Evolutionary conservation across 1,140 invertebrate genomes (phyloP), one percentile per base, ranked within the genome.

Genomic region (Acromyrmex charruanus): DNA sequence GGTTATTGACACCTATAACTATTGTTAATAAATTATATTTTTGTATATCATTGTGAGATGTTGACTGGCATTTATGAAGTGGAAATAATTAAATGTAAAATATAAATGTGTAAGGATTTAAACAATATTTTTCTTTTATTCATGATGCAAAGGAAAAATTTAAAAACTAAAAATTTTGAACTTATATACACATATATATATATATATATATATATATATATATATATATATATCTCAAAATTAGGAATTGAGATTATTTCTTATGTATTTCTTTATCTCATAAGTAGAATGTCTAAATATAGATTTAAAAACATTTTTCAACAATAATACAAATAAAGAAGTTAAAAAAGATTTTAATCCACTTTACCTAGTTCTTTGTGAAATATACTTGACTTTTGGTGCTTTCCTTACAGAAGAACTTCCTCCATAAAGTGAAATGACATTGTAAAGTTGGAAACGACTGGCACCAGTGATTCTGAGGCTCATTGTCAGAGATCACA

Each of bases 1-100:
- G 55, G 80, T 84, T 84, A 21, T 63, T 84, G 69, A 84, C 69
- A 84, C 55, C 51, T 71, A 80, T 39, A 55, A 35, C 5, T 69
- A 58, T 81, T 84, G n/a, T 81, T 81, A 81, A 81, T 71, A 69
- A 81, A 71, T 9, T 80, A 55, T 53, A 35, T 65, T 10, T 6
- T 69, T 12, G 9, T 18, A 14, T 16, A 12, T 49, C 39, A 69
- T 5, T n/a, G 31, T 9, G 21, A 44, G 21, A 44, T n/a, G 28
- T 28, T 61, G 14, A 12, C 21, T 63, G 16, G 1, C 61, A 35
- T 12, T 81, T 61, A 49, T 18, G 18, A 18, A 63, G 25, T 61
- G 5, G 0, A 84, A 75, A 51, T 75, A 74, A 49, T 82, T 58
- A 18, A 18, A 49, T 53, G 6, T 65, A 7, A 65, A 16, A 25